Evolutionary conservation across 2,797 vertebrate genomes (phyloP), one percentile per base, ranked within the genome.

Genomic region (Lindbergichthys nudifrons): DNA sequence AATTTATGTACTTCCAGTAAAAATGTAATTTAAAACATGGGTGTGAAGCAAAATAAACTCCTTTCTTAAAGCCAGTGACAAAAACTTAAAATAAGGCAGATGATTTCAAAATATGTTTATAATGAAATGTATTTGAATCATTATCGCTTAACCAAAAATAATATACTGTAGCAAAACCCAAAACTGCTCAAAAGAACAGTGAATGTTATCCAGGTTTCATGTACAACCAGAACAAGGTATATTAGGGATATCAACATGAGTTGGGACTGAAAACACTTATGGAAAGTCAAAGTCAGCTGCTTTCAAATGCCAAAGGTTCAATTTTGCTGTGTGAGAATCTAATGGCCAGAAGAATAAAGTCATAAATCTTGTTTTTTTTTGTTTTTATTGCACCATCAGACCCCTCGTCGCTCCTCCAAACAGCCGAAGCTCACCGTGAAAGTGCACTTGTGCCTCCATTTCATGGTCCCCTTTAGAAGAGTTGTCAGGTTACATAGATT

Each of bases 401-500:
- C 65, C 62, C 65, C 2, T 69, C 39, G 3, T 65, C 5, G 21
- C 54, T 72, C 57, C 43, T 65, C 57, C 39, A 74, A 77, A 69
- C 45, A 0, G 45, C 54, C 39, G 2, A 70, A 64, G 52, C 80
- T 77, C 66, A 71, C 66, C 11, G 52, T 73, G 64, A 77, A 82
- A 84, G 79, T 65, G 47, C 74, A 76, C 86, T 72, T 75, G 79
- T 76, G 86, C 73, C 79, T 81, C 72, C 79, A 75, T 86, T 86
- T 87, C 84, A 85, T 14, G 84, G 59, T 61, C 21, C 14, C 67
- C 64, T 54, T 89, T n/a, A 77, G 80, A 84, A 70, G 83, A 79
- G 77, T 73, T 80, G 89, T 91, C 86, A 79, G 75, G 82, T 90
- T 87, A 85, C 88, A 84, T 75, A 71, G 83, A 60, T 64, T 72